Percentiles rank a stretch among this genome's conserved stretches.
Evolutionary conservation across 2,888 invertebrate species (phyloP).

Genomic region (Euplexia lucipara): DNA sequence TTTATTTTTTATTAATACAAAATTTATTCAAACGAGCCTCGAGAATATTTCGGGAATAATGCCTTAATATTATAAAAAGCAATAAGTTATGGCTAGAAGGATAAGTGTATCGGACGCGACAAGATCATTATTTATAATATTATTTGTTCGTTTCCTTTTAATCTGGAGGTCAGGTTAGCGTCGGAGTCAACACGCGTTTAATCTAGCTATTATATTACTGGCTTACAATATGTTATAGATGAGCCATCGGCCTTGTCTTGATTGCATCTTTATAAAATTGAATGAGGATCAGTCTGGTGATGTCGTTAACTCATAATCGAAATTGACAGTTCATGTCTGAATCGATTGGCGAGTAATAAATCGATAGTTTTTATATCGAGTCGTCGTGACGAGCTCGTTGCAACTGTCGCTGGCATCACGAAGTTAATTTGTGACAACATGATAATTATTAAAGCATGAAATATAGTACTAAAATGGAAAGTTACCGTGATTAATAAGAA

Average conservation of each 20-base stretch:
- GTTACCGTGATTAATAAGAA: constrained; percentile 55
- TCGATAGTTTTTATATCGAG: constrained; percentile 56
- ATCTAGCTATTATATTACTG: constrained; percentile 68
- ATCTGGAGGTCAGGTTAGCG: constrained; percentile 66
- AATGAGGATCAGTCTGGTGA: constrained; percentile 57
- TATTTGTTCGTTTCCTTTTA: constrained; percentile 76
- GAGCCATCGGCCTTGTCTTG: constrained; percentile 70
- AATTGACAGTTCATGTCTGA: constrained; percentile 58
- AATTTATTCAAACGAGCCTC: constrained; percentile 87
- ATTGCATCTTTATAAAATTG: constrained; percentile 68
- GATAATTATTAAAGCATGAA: constrained; percentile 54
- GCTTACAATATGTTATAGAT: constrained; percentile 66
- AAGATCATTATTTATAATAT: constrained; percentile 79
- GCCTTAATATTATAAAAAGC: constrained; percentile 85
- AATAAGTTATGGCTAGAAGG: constrained; percentile 85
- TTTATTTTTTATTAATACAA: constrained; percentile 88
- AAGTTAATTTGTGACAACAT: constrained; percentile 53
- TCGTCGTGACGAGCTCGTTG: constrained; percentile 48
- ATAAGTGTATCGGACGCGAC: constrained; percentile 77
- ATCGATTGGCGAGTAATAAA: constrained; percentile 56
- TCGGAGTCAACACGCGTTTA: constrained; percentile 60
- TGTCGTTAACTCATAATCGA: constrained; percentile 67
- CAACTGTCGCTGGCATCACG: constrained; percentile 44
- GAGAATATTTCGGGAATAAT: constrained; percentile 86
- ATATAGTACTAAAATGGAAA: constrained; percentile 55